Base-by-base conservation (phyloP, 1,140 invertebrate species). In the Neodiprion fabricii region DNA sequence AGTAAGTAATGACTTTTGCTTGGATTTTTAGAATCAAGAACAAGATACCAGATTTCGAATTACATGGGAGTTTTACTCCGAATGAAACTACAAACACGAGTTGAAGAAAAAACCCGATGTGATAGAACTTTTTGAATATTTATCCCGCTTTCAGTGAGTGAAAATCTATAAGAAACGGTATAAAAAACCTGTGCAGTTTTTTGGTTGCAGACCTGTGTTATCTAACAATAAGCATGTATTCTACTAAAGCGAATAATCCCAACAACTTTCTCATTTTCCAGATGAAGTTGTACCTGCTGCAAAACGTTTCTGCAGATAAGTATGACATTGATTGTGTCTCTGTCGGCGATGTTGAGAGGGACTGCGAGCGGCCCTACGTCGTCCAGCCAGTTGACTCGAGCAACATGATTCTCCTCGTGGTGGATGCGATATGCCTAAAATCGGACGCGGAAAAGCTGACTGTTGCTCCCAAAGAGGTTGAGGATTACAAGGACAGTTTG, bases 391-490 rank as follows among this genome's bases (percentile, higher is more conserved):
- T 97, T 50, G 92, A 93, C 50, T 91, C 91, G 67, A 97, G 94
- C 67, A 97, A 97, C 84, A 91, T 97, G 89, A 89, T 98, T 7
- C 87, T 97, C 72, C 86, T 97, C 1, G 94, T 96, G 2, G 92
- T 96, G 3, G 92, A 90, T 12, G 81, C 91, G 9, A 95, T 94
- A 80, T 89, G 89, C 74, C 83, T 86, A 0, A 88, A 89, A 8
- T 80, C 79, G 8, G 75, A 76, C 0, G 61, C 50, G 50, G 75
- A 81, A 70, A 40, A 77, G 71, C 81, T 92, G n/a, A 91, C 88
- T 1, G 86, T 93, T 10, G 90, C 91, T n/a, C 91, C 93, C 0
- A 90, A 88, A 10, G 90, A 92, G 74, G 90, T 94, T 28, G 5
- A 40, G 28, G 79, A 87, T 49, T 92, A 94, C 80, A 75, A 80